A percentile compares a stretch with the other conserved stretches of the same genome.
Conservation (phyloP, 1,140 invertebrate species). For the Temnothorax longispinosus region DNA sequence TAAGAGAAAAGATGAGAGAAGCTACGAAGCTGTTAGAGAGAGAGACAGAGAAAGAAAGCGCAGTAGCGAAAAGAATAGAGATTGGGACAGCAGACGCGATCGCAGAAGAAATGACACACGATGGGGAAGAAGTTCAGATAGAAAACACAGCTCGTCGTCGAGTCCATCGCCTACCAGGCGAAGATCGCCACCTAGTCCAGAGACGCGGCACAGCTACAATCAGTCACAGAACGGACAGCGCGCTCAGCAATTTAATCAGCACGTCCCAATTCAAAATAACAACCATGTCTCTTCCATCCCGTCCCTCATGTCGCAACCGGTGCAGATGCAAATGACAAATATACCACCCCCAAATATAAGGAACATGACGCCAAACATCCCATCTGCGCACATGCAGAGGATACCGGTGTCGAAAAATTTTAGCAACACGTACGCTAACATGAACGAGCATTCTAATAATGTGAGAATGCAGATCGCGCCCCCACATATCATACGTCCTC, state of each 20-base stretch:
- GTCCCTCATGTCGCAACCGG: constrained; percentile 78
- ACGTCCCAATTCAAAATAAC: constrained; percentile 69
- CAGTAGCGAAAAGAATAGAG: constrained; percentile 78
- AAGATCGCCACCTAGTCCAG: constrained; percentile 75
- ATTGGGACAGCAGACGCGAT: constrained; percentile 81
- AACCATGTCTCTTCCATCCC: constrained; percentile 77
- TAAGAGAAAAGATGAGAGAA: constrained; percentile 79
- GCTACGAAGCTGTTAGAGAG: constrained; percentile 74
- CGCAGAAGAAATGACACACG: constrained; percentile 79
- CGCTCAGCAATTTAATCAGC: constrained; percentile 71
- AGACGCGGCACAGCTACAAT: constrained; percentile 76
- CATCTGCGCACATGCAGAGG: constrained; percentile 80
- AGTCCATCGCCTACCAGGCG: constrained; percentile 81
- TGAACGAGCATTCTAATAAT: constrained; percentile 72
- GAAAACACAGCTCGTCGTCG: constrained; percentile 80
- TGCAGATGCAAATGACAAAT: constrained; percentile 78
- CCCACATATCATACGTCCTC: constrained; percentile 78
- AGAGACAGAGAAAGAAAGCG: constrained; percentile 79
- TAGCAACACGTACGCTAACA: constrained; percentile 71
- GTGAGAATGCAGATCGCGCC: constrained; percentile 81
- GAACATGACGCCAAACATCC: constrained; percentile 73
- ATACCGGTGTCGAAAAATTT: constrained; percentile 79
- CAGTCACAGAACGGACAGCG: constrained; percentile 75
- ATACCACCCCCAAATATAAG: constrained; percentile 80
- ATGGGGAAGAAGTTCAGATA: constrained; percentile 78